Percentiles rank a stretch among this genome's conserved stretches.
Conservation (phyloP, 2,888 invertebrate species). For the Drosophila ochracea region DNA sequence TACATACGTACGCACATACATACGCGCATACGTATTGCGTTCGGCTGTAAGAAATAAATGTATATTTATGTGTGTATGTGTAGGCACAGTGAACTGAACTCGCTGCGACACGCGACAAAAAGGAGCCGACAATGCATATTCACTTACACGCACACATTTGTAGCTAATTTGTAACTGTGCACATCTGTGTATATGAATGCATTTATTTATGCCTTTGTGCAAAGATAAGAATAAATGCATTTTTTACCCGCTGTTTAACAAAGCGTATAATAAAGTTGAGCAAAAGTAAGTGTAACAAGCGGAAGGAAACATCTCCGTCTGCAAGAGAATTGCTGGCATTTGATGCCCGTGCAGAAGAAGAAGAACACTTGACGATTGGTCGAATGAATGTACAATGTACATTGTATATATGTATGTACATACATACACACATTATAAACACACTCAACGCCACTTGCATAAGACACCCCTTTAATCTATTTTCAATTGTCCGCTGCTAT, state of each 20-base stretch:
- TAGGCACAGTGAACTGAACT: not conserved
- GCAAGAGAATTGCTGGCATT: not conserved
- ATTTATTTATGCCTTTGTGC: slow-evolving; percentile 1
- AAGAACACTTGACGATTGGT: not conserved
- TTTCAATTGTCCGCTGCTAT: not conserved
- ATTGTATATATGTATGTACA: not conserved
- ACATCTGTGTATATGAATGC: not conserved
- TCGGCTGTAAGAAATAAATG: not conserved
- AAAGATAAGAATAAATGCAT: slow-evolving; percentile 7
- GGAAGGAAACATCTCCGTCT: slow-evolving; percentile 1
- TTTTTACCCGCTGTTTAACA: slow-evolving; percentile 1
- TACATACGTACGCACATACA: not conserved
- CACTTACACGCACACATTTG: not conserved
- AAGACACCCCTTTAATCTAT: not conserved
- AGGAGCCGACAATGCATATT: not conserved
- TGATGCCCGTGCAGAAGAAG: not conserved
- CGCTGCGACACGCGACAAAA: not conserved
- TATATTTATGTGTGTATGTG: not conserved
- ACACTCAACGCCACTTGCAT: not conserved
- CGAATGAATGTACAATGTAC: not conserved
- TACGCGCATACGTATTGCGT: not conserved
- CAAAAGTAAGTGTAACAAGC: not conserved
- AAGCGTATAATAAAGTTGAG: not conserved
- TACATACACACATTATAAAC: not conserved
- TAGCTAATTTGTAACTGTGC: slow-evolving; percentile 4